phyloP scores from a whole-genome alignment of 2,797 vertebrate species.

The Chelonia mydas region DNA sequence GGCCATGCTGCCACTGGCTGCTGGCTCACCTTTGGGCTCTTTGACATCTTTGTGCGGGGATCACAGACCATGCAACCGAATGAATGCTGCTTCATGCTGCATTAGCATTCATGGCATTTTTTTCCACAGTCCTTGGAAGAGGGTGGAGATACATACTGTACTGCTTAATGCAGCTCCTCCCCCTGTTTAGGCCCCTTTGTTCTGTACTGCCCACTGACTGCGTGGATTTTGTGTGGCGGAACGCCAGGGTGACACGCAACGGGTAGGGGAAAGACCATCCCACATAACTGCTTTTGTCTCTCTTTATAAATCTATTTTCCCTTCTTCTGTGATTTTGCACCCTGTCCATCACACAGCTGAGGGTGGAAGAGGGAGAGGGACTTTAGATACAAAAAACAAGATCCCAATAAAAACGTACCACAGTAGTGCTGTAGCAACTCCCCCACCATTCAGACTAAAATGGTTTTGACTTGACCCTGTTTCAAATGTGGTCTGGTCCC shows the following conservation, averaged over 20 bases:
- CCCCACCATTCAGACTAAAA: background rate
- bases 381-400: background rate
- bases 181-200: background rate
- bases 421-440: background rate
- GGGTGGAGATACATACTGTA: conserved; percentile 22
- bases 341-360: background rate
- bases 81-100: background rate
- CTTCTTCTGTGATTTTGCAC: background rate
- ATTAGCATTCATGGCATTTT: background rate
- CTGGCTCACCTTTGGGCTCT: rapidly evolving
- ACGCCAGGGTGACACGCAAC: background rate
- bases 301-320: background rate
- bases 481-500: background rate
- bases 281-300: background rate
- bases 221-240: conserved; percentile 39
- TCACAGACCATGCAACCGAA: background rate
- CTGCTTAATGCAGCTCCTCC: conserved; percentile 35
- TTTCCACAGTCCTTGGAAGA: conserved; percentile 38
- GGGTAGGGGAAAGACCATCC: background rate
- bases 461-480: background rate
- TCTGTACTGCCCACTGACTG: conserved; percentile 21
- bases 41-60: background rate
- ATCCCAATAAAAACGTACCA: background rate
- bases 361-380: background rate
- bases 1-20: rapidly evolving